Conservation (phyloP, 2,113 vertebrate genomes). For the Phrynosoma platyrhinos region DNA sequence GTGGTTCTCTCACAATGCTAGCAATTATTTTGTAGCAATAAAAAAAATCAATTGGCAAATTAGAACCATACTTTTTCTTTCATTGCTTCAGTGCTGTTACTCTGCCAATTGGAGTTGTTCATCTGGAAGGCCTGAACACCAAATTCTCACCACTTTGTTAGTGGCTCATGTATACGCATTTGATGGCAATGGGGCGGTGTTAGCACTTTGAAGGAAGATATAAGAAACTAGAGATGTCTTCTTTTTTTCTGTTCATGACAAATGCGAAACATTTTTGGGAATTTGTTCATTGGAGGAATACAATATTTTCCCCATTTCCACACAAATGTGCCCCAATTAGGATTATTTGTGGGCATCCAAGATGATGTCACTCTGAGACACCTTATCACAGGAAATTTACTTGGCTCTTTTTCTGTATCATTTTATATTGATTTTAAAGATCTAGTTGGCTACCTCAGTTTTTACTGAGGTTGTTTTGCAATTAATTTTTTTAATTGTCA, state of each 20-base stretch:
- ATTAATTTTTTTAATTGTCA: neutral
- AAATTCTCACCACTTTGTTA: neutral
- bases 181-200: neutral
- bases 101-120: neutral
- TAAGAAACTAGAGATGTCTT: neutral
- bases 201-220: neutral
- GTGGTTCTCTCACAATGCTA: constrained; percentile 34
- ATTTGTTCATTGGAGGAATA: neutral
- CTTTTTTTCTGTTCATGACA: neutral
- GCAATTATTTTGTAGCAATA: constrained; percentile 15
- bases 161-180: neutral
- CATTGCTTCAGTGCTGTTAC: neutral
- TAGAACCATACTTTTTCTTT: neutral
- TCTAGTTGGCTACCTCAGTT: neutral
- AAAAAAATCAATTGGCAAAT: neutral
- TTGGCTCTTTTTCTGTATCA: neutral
- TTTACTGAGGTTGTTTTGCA: neutral
- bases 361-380: neutral
- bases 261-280: neutral
- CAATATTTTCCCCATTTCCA: neutral
- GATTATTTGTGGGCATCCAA: neutral
- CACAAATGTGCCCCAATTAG: neutral
- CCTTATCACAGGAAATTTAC: neutral
- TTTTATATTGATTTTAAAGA: neutral
- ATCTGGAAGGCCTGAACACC: neutral